These are phyloP conservation scores for Echinometra lucunter DNA, from an alignment of 53 echinoderm and acorn worm genomes.

Conservation along the genomic window DNA sequence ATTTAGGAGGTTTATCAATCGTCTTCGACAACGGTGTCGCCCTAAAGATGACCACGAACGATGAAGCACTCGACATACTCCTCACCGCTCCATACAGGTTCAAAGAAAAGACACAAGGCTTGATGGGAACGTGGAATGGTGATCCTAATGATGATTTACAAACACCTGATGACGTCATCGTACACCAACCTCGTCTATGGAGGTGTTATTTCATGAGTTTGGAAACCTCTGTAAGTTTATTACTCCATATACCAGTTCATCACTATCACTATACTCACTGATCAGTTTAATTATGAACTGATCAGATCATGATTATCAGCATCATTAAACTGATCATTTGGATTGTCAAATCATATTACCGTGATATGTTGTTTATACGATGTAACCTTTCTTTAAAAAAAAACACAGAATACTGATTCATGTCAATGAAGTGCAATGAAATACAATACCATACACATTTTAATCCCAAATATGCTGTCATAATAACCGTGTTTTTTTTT, in stretches of 20 bases:
- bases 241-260: background rate
- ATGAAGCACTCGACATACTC: constrained; percentile 69
- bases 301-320: background rate
- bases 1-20: constrained; percentile 60
- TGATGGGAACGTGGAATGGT: constrained; percentile 85
- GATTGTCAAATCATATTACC: too few species aligned
- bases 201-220: constrained; percentile 52
- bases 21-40: constrained; percentile 77
- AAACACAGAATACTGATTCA: too few species aligned
- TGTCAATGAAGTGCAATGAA: too few species aligned
- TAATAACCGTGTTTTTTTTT: too few species aligned
- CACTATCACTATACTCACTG: background rate
- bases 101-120: constrained; percentile 67
- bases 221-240: constrained; percentile 41
- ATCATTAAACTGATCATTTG: too few species aligned
- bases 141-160: constrained; percentile 78
- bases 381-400: too few species aligned
- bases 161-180: constrained; percentile 62
- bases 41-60: constrained; percentile 67
- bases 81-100: constrained; percentile 63
- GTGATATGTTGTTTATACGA: too few species aligned
- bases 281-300: too few species aligned
- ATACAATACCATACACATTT: too few species aligned
- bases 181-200: constrained; percentile 15
- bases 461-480: too few species aligned